phyloP scores from a whole-genome alignment of 2,797 vertebrate genomes.

The Emys orbicularis region DNA sequence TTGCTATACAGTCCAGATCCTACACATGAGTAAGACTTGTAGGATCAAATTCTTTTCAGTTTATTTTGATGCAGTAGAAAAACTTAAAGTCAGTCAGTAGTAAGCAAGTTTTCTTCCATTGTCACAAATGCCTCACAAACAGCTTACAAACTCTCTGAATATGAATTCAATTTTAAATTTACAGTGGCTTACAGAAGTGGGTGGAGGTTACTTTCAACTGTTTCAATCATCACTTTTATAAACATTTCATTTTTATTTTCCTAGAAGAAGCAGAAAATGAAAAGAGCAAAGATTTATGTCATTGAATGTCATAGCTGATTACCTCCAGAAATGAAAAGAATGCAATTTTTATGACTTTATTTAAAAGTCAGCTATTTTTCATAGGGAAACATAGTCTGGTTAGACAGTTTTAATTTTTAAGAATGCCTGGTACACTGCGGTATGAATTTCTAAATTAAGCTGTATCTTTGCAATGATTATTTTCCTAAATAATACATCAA shows the following conservation, averaged over 20 bases:
- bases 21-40: not conserved
- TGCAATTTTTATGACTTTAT: conserved; percentile 81
- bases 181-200: conserved; percentile 8
- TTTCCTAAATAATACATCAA: conserved; percentile 67
- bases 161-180: conserved; percentile 50
- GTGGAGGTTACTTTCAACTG: conserved; percentile 18
- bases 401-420: conserved; percentile 79
- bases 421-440: conserved; percentile 47
- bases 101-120: conserved; percentile 21
- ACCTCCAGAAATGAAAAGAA: conserved; percentile 79
- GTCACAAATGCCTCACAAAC: not conserved
- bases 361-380: conserved; percentile 80
- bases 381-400: conserved; percentile 62
- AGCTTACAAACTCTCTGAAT: not conserved
- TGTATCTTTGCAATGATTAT: conserved; percentile 61
- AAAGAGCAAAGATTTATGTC: conserved; percentile 78
- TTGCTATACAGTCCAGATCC: not conserved
- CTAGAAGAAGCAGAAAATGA: conserved; percentile 71
- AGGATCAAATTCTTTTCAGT: not conserved
- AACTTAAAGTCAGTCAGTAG: not conserved
- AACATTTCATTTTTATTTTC: conserved; percentile 76
- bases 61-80: not conserved
- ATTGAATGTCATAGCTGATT: conserved; percentile 80
- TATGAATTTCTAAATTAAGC: conserved; percentile 71
- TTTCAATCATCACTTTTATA: conserved; percentile 64